phyloP scores from a whole-genome alignment of 2,797 vertebrate species.

The Staurois parvus region DNA sequence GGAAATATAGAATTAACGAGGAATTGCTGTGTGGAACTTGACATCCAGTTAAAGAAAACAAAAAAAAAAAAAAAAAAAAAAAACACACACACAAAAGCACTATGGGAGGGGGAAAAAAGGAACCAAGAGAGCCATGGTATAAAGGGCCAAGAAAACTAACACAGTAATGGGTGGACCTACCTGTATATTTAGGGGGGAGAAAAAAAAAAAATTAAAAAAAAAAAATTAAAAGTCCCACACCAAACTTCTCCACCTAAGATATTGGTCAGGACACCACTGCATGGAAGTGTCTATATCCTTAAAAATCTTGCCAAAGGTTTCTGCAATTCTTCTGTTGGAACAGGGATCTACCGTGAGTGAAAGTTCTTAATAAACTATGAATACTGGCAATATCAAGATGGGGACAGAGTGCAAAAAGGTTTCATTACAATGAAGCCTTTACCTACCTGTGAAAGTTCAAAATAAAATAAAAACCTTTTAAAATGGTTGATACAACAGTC shows the following conservation, averaged over 20 bases:
- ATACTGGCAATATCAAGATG: background rate
- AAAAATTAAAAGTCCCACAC: background rate
- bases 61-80: background rate
- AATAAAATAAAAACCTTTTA: background rate
- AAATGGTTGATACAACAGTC: background rate
- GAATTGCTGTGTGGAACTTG: background rate
- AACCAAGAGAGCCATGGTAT: background rate
- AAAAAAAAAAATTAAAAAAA: background rate
- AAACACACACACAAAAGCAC: background rate
- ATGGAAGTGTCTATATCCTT: background rate
- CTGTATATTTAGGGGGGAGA: background rate
- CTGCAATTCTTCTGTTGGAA: too few species aligned
- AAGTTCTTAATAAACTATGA: background rate
- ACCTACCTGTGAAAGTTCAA: slow-evolving; percentile 48
- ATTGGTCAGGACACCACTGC: background rate
- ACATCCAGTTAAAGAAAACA: background rate
- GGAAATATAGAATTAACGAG: background rate
- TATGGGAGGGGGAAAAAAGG: background rate
- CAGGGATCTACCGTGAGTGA: background rate
- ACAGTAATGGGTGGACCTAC: background rate
- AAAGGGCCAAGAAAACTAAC: background rate
- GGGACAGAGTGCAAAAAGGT: background rate
- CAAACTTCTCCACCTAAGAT: background rate
- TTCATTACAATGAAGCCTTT: background rate
- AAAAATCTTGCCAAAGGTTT: background rate